Evolutionary conservation across 2,113 vertebrate species (phyloP).

Genomic region (Xiphophorus maculatus): DNA sequence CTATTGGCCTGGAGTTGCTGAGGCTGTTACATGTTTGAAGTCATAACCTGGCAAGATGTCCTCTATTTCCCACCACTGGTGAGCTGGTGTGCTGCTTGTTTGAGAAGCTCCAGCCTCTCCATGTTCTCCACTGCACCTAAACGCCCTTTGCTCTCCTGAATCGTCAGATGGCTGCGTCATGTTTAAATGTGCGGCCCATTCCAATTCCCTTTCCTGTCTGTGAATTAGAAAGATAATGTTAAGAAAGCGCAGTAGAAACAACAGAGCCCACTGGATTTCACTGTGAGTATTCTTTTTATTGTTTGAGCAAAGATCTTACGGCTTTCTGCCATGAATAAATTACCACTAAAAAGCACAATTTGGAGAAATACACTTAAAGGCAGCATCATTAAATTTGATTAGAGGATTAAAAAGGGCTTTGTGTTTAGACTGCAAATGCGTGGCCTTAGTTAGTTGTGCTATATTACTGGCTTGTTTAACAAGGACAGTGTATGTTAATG

Average conservation of each 20-base stretch:
- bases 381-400: background rate
- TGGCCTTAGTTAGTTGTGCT: background rate
- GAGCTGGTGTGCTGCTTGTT: constrained; percentile 36
- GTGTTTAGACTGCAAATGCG: background rate
- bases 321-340: background rate
- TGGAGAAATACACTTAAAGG: background rate
- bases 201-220: constrained; percentile 8
- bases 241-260: constrained; percentile 6
- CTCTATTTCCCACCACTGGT: constrained; percentile 62
- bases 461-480: background rate
- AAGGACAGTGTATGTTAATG: background rate
- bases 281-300: background rate
- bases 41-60: constrained; percentile 73
- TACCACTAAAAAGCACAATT: background rate
- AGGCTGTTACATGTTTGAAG: constrained; percentile 73
- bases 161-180: constrained; percentile 1
- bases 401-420: background rate
- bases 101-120: constrained; percentile 41
- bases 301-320: background rate
- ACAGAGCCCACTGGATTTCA: background rate
- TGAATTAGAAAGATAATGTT: constrained; percentile 23
- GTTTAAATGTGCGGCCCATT: constrained; percentile 18
- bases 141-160: constrained; percentile 29
- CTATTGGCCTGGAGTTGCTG: constrained; percentile 61
- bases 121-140: constrained; percentile 41